phyloP scores from a whole-genome alignment of 2,113 vertebrate species.

The Willisornis vidua region DNA sequence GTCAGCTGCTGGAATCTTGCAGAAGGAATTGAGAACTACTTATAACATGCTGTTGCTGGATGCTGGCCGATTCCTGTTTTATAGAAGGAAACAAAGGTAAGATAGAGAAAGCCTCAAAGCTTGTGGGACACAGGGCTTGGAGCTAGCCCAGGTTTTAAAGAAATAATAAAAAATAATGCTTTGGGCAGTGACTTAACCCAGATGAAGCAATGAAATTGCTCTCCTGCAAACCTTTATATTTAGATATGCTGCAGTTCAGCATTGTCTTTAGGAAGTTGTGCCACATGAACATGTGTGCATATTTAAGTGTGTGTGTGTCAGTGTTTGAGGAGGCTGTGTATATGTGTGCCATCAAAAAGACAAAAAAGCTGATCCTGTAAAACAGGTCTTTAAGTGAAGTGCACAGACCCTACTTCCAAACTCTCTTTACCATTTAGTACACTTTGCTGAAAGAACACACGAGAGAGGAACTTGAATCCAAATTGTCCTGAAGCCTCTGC shows the following conservation, averaged over 20 bases:
- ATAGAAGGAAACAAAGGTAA: neutral
- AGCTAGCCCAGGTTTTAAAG: neutral
- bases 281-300: neutral
- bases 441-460: neutral
- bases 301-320: neutral
- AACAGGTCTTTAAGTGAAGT: neutral
- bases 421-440: neutral
- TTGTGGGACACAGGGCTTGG: neutral
- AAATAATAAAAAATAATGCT: neutral
- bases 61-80: neutral
- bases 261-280: neutral
- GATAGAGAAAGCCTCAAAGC: neutral
- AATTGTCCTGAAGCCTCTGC: neutral
- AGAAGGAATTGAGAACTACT: neutral
- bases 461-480: neutral
- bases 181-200: neutral
- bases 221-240: neutral
- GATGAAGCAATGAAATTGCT: neutral
- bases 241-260: neutral
- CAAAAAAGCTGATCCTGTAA: neutral
- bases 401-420: neutral
- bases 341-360: neutral
- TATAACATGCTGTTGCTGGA: neutral
- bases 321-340: neutral
- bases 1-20: neutral